Conservation (phyloP, 2,113 vertebrate species). For the Bombycilla garrulus region DNA sequence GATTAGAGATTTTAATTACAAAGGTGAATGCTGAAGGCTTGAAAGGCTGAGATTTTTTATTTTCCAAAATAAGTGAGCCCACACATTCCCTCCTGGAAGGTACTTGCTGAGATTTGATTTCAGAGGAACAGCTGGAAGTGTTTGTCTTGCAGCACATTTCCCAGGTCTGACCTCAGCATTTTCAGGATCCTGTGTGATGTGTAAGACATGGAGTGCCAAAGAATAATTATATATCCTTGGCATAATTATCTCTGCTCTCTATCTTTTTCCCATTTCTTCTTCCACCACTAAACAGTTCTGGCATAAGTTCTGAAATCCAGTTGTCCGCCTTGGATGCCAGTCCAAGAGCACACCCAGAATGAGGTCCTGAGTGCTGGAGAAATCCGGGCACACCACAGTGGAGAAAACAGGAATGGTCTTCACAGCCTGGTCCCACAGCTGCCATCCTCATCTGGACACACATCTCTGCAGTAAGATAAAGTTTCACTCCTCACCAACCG, state of each 20-base stretch:
- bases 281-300: neutral
- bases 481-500: neutral
- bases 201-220: neutral
- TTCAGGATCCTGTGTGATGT: conserved; percentile 15
- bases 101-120: conserved; percentile 27
- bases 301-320: neutral
- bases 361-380: neutral
- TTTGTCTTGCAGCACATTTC: conserved; percentile 38
- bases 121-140: conserved; percentile 36
- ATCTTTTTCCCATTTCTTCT: neutral
- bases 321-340: neutral
- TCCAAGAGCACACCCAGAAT: rapidly evolving
- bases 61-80: conserved; percentile 6
- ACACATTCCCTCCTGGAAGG: neutral
- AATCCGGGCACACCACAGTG: rapidly evolving
- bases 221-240: neutral
- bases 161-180: conserved; percentile 27
- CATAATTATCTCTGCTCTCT: conserved; percentile 5
- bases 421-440: neutral
- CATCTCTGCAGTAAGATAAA: neutral
- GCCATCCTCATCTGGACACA: neutral
- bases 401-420: neutral
- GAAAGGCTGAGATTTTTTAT: neutral
- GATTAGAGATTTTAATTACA: conserved; percentile 28
- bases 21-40: conserved; percentile 23